A percentile compares a stretch with the other conserved stretches of the same genome.
Evolutionary conservation across 2,797 vertebrate species (phyloP).

Genomic region (Hippocampus kuda): DNA sequence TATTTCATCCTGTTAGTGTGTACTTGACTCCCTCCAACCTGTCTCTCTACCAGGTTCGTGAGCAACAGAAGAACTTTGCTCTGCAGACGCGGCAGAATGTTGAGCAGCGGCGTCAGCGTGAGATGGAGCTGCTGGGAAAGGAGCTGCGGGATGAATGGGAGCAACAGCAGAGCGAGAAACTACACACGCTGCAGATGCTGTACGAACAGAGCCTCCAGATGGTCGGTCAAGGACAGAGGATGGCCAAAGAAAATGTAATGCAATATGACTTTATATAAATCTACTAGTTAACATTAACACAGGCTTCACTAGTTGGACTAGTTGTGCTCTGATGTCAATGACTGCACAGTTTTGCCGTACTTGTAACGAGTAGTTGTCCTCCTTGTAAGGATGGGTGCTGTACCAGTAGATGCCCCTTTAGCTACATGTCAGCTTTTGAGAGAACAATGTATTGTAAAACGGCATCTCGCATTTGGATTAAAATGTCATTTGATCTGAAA

Average conservation of each 20-base stretch:
- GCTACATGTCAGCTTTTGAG: too few relatives aligned
- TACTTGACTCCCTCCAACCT: not conserved
- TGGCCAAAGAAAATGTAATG: conserved; percentile 81
- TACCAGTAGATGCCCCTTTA: too few relatives aligned
- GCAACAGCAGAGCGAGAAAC: conserved; percentile 68
- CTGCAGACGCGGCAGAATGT: conserved; percentile 76
- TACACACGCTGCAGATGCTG: conserved; percentile 67
- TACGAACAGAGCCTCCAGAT: conserved; percentile 74
- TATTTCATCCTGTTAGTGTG: not conserved
- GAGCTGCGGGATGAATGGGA: conserved; percentile 75
- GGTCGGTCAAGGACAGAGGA: conserved; percentile 77
- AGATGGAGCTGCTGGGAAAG: conserved; percentile 70
- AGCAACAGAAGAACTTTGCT: conserved; percentile 81
- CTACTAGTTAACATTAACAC: not conserved
- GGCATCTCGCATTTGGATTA: not conserved
- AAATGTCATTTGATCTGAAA: conserved; percentile 1
- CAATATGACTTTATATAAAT: not conserved
- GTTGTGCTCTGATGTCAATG: too few relatives aligned
- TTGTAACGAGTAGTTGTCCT: too few relatives aligned
- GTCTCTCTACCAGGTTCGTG: conserved; percentile 74
- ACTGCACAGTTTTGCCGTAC: too few relatives aligned
- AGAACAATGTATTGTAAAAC: too few relatives aligned
- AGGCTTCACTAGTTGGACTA: too few relatives aligned
- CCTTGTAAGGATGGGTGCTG: too few relatives aligned
- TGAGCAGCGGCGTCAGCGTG: conserved; percentile 68